Percentiles rank a stretch among this genome's conserved stretches.
phyloP scores from a whole-genome alignment of 2,888 invertebrate genomes.

The Gasteruption jaculator region DNA sequence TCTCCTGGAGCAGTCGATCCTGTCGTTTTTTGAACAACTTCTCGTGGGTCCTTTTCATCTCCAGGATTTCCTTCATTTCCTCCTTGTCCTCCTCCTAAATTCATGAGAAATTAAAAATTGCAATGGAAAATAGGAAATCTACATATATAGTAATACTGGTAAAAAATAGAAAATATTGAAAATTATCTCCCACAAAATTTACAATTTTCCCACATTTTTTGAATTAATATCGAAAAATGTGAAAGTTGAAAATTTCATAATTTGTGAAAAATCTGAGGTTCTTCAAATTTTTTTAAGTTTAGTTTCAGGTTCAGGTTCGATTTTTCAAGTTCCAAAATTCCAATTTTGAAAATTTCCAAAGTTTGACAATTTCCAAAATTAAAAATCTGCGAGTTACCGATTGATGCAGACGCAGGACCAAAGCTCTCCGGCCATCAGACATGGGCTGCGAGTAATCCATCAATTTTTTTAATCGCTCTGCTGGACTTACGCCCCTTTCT shows the following conservation, averaged over 20 bases:
- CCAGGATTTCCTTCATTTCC: constrained; percentile 89
- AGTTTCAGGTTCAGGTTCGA: too few species aligned
- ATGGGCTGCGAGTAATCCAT: constrained; percentile 92
- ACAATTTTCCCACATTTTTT: too few species aligned
- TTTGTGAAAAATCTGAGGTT: not conserved
- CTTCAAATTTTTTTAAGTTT: not conserved
- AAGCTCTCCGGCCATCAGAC: constrained; percentile 80
- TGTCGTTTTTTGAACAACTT: constrained; percentile 70
- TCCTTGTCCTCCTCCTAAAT: constrained; percentile 89
- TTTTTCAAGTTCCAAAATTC: too few species aligned
- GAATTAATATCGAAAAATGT: too few species aligned
- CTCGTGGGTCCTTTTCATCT: constrained; percentile 84
- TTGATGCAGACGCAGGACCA: constrained; percentile 85
- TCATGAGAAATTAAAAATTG: too few species aligned
- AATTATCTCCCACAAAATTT: too few species aligned
- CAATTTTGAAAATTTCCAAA: too few species aligned
- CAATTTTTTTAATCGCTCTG: constrained; percentile 78
- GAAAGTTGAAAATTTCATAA: not conserved
- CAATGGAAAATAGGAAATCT: too few species aligned
- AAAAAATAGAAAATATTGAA: too few species aligned
- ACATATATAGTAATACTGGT: too few species aligned
- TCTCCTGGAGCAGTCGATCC: constrained; percentile 28
- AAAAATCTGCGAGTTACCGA: constrained; percentile 58
- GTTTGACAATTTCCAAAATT: not conserved
- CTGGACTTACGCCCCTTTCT: constrained; percentile 92